phyloP scores from a whole-genome alignment of 2,113 vertebrate genomes.

The Centropristis striata region DNA sequence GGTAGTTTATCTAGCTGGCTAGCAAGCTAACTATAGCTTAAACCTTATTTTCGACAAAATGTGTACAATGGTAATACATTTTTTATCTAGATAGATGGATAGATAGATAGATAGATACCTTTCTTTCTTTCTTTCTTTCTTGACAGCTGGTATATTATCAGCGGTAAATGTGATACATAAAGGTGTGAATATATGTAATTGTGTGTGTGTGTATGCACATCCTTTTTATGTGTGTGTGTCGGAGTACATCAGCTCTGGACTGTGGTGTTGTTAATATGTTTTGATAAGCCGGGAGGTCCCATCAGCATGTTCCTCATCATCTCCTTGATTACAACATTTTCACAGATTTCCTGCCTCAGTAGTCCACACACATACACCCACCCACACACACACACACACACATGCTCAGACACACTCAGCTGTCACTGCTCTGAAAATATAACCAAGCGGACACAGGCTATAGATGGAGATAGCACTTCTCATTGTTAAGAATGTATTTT shows the following conservation, averaged over 20 bases:
- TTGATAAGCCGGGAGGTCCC: slow-evolving; percentile 69
- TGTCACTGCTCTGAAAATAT: slow-evolving; percentile 47
- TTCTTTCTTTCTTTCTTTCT: neutral
- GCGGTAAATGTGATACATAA: slow-evolving; percentile 16
- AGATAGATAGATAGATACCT: neutral
- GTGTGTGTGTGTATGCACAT: neutral
- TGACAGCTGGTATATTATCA: slow-evolving; percentile 27
- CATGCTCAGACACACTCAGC: slow-evolving; percentile 25
- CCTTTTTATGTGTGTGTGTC: neutral
- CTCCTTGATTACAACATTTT: slow-evolving; percentile 74
- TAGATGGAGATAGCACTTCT: slow-evolving; percentile 28
- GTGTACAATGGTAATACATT: too few species aligned
- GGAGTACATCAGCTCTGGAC: slow-evolving; percentile 46
- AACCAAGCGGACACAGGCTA: slow-evolving; percentile 30
- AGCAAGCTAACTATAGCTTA: neutral
- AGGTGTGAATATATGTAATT: neutral
- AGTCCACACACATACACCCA: slow-evolving; percentile 29
- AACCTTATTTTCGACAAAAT: too few species aligned
- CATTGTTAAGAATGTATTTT: slow-evolving; percentile 21
- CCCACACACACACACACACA: slow-evolving; percentile 8
- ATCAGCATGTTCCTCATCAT: slow-evolving; percentile 78
- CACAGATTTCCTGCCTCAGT: slow-evolving; percentile 63
- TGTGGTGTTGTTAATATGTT: slow-evolving; percentile 70
- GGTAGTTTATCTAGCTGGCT: too few species aligned
- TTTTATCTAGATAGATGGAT: too few species aligned